These are phyloP conservation scores for Nerophis ophidion DNA, from an alignment of 2,113 vertebrate genomes.

Conservation along the genomic window DNA sequence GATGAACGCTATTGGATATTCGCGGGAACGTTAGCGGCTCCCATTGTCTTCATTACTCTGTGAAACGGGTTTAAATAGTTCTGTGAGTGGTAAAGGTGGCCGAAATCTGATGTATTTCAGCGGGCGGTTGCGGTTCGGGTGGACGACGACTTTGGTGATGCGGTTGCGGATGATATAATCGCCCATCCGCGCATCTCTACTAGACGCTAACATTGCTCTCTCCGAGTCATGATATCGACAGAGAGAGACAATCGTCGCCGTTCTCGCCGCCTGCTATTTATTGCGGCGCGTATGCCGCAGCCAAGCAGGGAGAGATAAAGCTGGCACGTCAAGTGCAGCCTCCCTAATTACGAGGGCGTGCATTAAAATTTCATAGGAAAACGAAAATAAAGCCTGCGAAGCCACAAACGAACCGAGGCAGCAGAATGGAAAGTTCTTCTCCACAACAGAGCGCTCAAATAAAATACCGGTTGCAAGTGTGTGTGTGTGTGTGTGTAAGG, in stretches of 20 bases:
- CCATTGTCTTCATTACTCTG: too few relatives aligned
- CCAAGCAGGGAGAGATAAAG: slow-evolving; percentile 22
- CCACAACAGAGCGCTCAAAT: slow-evolving; percentile 38
- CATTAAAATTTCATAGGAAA: slow-evolving; percentile 74
- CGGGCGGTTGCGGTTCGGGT: too few relatives aligned
- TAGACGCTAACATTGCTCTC: slow-evolving; percentile 16
- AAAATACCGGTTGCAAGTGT: slow-evolving; percentile 37
- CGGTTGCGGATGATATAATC: too few relatives aligned
- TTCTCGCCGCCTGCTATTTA: slow-evolving; percentile 38
- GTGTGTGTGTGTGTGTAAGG: slow-evolving; percentile 6
- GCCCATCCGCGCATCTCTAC: too few relatives aligned
- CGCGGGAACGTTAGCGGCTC: too few relatives aligned
- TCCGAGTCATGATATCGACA: slow-evolving; percentile 56
- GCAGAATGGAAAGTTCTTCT: slow-evolving; percentile 42
- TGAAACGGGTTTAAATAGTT: too few relatives aligned
- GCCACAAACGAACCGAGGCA: slow-evolving; percentile 64
- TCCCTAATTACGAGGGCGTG: slow-evolving; percentile 64
- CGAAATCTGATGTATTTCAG: too few relatives aligned
- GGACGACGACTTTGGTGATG: too few relatives aligned
- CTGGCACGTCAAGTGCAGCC: slow-evolving; percentile 37
- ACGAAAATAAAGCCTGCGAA: slow-evolving; percentile 60
- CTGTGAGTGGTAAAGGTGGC: too few relatives aligned
- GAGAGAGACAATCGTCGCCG: slow-evolving; percentile 49
- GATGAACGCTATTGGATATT: too few relatives aligned
- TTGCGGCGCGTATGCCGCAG: slow-evolving; percentile 21